phyloP scores from a whole-genome alignment of 2,113 vertebrate species.

The Puma concolor region DNA sequence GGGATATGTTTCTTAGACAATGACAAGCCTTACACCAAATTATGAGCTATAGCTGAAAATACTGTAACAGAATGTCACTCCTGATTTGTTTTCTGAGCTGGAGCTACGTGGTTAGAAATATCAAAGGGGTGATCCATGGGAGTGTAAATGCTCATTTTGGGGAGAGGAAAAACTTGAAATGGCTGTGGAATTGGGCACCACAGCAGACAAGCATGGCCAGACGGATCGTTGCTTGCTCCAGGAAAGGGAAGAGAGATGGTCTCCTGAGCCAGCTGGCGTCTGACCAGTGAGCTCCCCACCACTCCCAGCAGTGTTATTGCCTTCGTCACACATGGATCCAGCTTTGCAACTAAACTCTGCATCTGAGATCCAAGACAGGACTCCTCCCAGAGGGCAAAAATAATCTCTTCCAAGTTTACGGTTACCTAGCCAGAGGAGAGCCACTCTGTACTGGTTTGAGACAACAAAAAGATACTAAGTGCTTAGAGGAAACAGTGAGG shows the following conservation, averaged over 20 bases:
- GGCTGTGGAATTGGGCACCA: constrained; percentile 67
- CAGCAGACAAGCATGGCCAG: constrained; percentile 60
- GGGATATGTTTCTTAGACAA: constrained; percentile 64
- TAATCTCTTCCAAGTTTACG: not conserved
- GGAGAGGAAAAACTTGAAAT: constrained; percentile 59
- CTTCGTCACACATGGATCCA: not conserved
- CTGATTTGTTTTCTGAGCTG: constrained; percentile 57
- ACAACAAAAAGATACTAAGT: not conserved
- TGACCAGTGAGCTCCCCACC: constrained; percentile 25
- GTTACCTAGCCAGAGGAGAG: not conserved
- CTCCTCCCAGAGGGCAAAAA: not conserved
- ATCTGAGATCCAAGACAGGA: not conserved
- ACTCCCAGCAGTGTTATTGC: not conserved
- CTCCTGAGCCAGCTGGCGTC: constrained; percentile 56
- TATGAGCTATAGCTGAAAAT: constrained; percentile 60
- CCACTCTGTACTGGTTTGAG: not conserved
- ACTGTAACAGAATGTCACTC: constrained; percentile 31
- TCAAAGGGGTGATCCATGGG: constrained; percentile 53
- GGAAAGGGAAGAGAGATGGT: not conserved
- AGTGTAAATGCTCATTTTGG: constrained; percentile 9
- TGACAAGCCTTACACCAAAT: constrained; percentile 65
- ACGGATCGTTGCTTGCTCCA: constrained; percentile 25
- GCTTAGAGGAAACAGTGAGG: not conserved
- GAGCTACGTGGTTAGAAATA: constrained; percentile 39
- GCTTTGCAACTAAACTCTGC: not conserved